A percentile compares a stretch with the other conserved stretches of the same genome.
Evolutionary conservation across 2,888 invertebrate species (phyloP).

Genomic region (Eristalis intricaria): DNA sequence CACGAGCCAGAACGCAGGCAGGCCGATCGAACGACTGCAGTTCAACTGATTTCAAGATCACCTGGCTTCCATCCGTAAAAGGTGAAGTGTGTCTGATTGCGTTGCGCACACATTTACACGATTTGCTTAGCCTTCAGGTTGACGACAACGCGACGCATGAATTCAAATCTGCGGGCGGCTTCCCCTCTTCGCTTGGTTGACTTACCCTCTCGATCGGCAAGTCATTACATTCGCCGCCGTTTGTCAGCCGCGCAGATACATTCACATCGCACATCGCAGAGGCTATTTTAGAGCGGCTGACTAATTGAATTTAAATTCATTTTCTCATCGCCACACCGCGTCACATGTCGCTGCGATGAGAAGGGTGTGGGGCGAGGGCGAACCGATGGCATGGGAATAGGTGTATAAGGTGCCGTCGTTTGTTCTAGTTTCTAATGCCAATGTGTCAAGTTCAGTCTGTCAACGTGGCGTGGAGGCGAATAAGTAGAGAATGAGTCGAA

Average conservation of each 20-base stretch:
- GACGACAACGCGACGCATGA: neutral
- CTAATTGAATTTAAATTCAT: constrained; percentile 49
- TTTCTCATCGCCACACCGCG: constrained; percentile 31
- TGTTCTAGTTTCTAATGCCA: constrained; percentile 64
- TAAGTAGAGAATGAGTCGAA: neutral
- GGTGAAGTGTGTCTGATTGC: constrained; percentile 26
- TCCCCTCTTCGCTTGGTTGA: neutral
- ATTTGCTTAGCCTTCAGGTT: constrained; percentile 19
- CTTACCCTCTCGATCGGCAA: constrained; percentile 1
- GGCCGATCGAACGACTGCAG: neutral
- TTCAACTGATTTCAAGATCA: constrained; percentile 32
- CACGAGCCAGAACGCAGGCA: neutral
- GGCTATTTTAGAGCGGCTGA: constrained; percentile 59
- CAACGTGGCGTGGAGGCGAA: constrained; percentile 42
- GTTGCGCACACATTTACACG: neutral
- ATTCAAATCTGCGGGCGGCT: neutral
- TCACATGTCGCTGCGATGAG: neutral
- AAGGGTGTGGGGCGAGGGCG: neutral
- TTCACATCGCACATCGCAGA: constrained; percentile 23
- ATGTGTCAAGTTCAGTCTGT: constrained; percentile 65
- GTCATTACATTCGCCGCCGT: constrained; percentile 20
- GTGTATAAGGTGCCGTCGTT: constrained; percentile 17
- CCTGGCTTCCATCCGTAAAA: constrained; percentile 19
- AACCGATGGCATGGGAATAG: neutral
- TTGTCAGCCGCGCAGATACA: constrained; percentile 17